Evolutionary conservation across 2,113 vertebrate genomes (phyloP), one percentile per base, ranked within the genome.

Genomic region (Pungitius pungitius): DNA sequence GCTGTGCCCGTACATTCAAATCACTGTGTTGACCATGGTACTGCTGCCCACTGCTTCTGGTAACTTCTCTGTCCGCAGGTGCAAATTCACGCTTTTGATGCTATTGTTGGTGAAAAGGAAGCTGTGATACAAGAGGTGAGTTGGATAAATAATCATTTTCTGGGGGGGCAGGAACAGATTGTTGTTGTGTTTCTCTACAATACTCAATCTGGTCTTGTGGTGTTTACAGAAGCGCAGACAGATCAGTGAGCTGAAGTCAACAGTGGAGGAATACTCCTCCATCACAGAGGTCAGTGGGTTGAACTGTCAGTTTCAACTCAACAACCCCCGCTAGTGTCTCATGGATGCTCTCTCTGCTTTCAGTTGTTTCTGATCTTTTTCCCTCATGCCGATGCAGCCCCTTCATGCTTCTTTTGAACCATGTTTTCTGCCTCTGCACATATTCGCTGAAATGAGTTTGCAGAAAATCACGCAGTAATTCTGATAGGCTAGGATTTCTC

Each of bases 221-320:
- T n/a, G n/a, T n/a, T 59, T 90, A 40, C 93, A 98, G 96, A 98
- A 93, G 77, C 88, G 90, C 57, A 84, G 92, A 69, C 91, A 92
- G 64, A 94, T 96, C 33, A 90, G 95, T 66, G 96, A 98, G 43
- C 92, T 98, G 40, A 93, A 94, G 69, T 72, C 90, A 65, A 88
- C 93, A 0, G 63, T 98, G 55, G 86, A 82, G 79, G 96, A 98
- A 81, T 96, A 94, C 14, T 92, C 92, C 3, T 92, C 92, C 0
- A 42, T 96, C 60, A 95, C 95, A 39, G 95, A 98, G 96, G 96
- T 96, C 92, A 52, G 81, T 54, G 3, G 55, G 63, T 9, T 85
- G 3, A 73, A 30, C 9, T 26, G 12, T 74, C n/a, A 45, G 6
- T 52, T 64, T 73, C n/a, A 24, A 11, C 0, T 45, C 22, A 33